Percentiles rank a stretch among this genome's conserved stretches.
phyloP scores from a whole-genome alignment of 2,888 invertebrate species.

The Macrostomum cliftonense region DNA sequence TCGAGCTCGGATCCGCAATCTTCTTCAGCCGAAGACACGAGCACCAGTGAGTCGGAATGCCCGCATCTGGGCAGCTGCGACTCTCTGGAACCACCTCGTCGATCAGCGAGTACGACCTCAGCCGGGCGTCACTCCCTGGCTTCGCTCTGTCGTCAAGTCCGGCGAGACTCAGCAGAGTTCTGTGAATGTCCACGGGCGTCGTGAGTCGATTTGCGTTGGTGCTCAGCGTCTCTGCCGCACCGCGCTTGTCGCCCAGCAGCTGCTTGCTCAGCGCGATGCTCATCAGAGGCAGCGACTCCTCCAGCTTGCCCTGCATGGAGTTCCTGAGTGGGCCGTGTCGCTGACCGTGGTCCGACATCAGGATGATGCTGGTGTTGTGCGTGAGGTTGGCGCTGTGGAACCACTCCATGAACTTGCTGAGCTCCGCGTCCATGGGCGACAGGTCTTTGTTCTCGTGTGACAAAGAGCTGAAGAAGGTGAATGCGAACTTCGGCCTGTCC shows the following conservation, averaged over 20 bases:
- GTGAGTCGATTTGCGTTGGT: conserved; percentile 52
- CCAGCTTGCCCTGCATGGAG: too few species aligned
- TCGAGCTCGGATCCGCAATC: conserved; percentile 45
- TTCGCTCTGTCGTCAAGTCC: conserved; percentile 11
- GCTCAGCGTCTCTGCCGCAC: conserved; percentile 44
- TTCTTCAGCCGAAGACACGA: conserved; percentile 58
- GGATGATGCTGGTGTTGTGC: conserved; percentile 58
- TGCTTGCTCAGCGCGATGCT: too few species aligned
- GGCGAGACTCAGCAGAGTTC: conserved; percentile 50
- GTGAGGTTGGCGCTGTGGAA: conserved; percentile 46
- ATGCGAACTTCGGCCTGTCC: conserved; percentile 55
- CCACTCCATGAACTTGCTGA: conserved; percentile 43
- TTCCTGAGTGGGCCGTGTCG: too few species aligned
- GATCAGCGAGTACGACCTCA: conserved; percentile 17
- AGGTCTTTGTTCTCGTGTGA: conserved; percentile 67
- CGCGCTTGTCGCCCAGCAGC: conserved; percentile 71
- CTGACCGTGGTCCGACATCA: too few species aligned
- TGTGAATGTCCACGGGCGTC: conserved; percentile 72
- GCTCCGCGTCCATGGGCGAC: conserved; percentile 50
- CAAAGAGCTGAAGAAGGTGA: conserved; percentile 69
- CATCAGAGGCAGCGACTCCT: not conserved
- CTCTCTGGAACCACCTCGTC: conserved; percentile 42
- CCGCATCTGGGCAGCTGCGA: conserved; percentile 65
- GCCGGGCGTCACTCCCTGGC: conserved; percentile 23
- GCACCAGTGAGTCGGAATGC: conserved; percentile 86